Conservation (phyloP, 2,797 vertebrate genomes). For the Parambassis ranga region DNA sequence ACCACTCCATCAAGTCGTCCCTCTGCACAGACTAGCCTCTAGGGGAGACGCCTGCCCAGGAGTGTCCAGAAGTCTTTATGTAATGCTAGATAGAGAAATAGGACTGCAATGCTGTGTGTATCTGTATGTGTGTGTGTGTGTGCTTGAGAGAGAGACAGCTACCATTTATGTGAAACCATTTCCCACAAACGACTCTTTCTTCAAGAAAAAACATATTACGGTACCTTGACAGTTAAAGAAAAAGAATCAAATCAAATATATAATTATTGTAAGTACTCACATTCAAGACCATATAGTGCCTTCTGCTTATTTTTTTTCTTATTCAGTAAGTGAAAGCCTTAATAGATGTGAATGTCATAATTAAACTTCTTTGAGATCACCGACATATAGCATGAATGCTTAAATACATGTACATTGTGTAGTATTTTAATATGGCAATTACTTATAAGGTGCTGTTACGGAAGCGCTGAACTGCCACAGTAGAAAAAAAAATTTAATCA, state of each 20-base stretch:
- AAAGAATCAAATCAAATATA: conserved; percentile 33
- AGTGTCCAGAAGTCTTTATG: conserved; percentile 65
- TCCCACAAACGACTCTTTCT: conserved; percentile 16
- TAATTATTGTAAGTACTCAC: conserved; percentile 23
- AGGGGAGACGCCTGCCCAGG: conserved; percentile 41
- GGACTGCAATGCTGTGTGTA: conserved; percentile 16
- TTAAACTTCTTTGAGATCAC: conserved; percentile 28
- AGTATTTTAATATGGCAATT: no score
- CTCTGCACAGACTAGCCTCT: conserved; percentile 50
- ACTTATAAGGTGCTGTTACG: no score
- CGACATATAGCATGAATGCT: conserved; percentile 52
- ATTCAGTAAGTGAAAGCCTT: neutral
- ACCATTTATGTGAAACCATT: conserved; percentile 27
- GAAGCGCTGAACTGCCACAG: no score
- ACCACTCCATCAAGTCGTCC: conserved; percentile 74
- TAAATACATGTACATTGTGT: no score
- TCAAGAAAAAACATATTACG: conserved; percentile 12
- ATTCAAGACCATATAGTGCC: conserved; percentile 19
- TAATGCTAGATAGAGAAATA: conserved; percentile 59
- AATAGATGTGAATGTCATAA: conserved; percentile 24
- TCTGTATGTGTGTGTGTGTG: neutral
- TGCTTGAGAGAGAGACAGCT: neutral
- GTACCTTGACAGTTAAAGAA: conserved; percentile 31
- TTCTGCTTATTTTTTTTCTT: neutral
- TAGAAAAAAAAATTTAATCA: no score